These are phyloP conservation scores for Paraescarpia echinospica DNA, from an alignment of 1,140 invertebrate genomes.

Conservation along the genomic window DNA sequence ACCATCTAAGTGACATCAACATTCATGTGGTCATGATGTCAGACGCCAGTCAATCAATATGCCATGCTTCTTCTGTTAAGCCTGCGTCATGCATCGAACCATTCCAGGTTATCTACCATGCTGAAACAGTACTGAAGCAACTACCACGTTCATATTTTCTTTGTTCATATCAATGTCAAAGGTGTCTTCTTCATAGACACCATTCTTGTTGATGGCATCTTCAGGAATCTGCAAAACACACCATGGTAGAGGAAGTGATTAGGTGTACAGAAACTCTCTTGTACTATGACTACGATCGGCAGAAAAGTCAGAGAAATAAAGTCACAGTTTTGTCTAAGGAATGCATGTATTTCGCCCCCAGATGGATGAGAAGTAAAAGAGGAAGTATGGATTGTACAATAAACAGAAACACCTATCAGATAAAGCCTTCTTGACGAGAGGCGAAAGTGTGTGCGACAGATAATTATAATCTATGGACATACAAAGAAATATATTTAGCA, in stretches of 20 bases:
- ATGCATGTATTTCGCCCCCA: no score
- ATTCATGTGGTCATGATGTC: neutral
- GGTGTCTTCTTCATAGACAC: neutral
- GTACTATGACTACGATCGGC: no score
- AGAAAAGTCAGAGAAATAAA: no score
- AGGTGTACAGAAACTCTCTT: no score
- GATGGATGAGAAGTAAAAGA: no score
- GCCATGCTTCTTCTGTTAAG: neutral
- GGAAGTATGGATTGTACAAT: no score
- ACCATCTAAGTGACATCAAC: neutral
- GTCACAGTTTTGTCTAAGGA: no score
- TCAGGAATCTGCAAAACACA: neutral
- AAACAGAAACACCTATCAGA: no score
- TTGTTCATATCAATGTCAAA: neutral
- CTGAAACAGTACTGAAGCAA: neutral
- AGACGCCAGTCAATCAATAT: neutral
- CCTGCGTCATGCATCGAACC: neutral
- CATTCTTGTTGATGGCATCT: neutral
- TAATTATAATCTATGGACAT: no score
- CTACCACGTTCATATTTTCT: conserved; percentile 1
- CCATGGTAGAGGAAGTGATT: neutral
- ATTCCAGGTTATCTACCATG: neutral
- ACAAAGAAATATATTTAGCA: no score
- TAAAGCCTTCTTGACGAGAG: no score
- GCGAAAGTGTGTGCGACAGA: no score